Percentiles rank a stretch among this genome's conserved stretches.
Evolutionary conservation across 1,140 invertebrate species (phyloP).

Genomic region (Asobara japonica): DNA sequence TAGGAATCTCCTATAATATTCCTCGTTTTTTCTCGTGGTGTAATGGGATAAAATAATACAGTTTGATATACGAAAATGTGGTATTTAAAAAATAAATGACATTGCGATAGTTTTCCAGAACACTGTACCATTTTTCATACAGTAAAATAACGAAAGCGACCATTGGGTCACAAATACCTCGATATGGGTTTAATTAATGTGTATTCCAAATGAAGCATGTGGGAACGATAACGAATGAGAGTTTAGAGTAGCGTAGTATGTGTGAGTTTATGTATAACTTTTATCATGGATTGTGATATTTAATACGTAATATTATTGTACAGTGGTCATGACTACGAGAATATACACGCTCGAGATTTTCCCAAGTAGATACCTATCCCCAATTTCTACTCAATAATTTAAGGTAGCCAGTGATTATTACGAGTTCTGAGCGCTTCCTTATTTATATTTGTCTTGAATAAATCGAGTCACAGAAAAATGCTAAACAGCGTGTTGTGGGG

Average conservation of each 20-base stretch:
- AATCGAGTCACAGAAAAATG: not conserved
- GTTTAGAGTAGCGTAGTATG: constrained; percentile 25
- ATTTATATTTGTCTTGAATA: not conserved
- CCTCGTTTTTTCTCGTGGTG: no score
- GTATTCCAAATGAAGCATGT: constrained; percentile 27
- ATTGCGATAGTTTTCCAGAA: no score
- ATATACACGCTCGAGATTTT: not conserved
- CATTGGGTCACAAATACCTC: constrained; percentile 41
- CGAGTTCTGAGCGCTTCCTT: not conserved
- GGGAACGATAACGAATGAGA: constrained; percentile 12
- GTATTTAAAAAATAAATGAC: no score
- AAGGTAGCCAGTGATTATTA: not conserved
- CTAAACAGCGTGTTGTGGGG: not conserved
- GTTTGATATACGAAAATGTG: no score
- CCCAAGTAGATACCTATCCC: not conserved
- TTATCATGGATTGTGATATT: constrained; percentile 63
- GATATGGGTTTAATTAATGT: constrained; percentile 34
- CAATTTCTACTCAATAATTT: not conserved
- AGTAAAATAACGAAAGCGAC: no score
- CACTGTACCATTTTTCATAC: no score
- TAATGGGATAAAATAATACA: no score
- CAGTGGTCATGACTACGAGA: constrained; percentile 30
- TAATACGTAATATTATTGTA: constrained; percentile 43
- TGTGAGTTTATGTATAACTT: constrained; percentile 32
- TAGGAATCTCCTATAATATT: no score